Base-by-base conservation (phyloP, 1,140 invertebrate genomes). In the Cotesia typhae region DNA sequence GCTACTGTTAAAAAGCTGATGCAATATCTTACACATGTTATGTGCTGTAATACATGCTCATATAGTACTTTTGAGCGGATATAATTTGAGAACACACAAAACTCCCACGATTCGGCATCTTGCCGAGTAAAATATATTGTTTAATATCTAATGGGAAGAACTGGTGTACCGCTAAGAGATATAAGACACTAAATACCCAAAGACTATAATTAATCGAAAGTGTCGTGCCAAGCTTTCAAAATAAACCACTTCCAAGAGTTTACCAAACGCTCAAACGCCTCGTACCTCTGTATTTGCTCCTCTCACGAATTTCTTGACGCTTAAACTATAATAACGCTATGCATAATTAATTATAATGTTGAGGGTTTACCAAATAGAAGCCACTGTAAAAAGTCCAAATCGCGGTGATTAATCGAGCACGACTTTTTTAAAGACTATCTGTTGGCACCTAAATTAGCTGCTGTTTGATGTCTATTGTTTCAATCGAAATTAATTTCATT, bases 151-250 rank as follows among this genome's bases (percentile, higher is more conserved):
- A 53, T 14, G 51, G 57, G 67, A 76, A 71, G 67, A 68, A 74
- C 6, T 47, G 41, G 41, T 47, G 2, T 47, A 47, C 6, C 41
- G 41, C 5, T 9, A 47, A 57, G 73, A 73, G 70, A 28, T 28
- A 28, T 28, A 10, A 47, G 6, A 47, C 41, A 47, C 41, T 47
- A 47, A 47, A 47, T 47, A 75, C 73, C 59, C 74, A 75, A 75
- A 71, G 63, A 76, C 69, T 77, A 73, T 75, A 74, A 75, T 77
- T 78, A 77, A 76, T 75, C 70, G 51, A 3, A 69, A 64, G 28
- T 76, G 61, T 70, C 72, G 75, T 77, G 76, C 77, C 79, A 80
- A 80, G 74, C 70, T 69, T 70, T 74, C 53, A 55, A 77, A 78
- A 77, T 78, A 75, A 67, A 61, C 60, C 35, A 35, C 35, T 61